Conservation (phyloP, 1,140 invertebrate species). For the Drosophila arawakana region DNA sequence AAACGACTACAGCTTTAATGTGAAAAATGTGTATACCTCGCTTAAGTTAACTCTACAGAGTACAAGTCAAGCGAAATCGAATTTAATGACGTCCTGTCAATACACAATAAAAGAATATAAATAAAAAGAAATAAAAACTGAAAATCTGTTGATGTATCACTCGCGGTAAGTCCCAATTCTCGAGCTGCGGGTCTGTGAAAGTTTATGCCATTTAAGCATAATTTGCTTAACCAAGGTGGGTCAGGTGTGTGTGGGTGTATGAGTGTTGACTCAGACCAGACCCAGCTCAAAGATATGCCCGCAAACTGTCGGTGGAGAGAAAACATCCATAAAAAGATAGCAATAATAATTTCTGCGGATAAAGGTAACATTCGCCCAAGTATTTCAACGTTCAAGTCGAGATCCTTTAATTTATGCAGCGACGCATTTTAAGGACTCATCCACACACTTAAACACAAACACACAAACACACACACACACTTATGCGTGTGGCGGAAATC, state of each 20-base stretch:
- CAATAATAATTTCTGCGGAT: conserved; percentile 61
- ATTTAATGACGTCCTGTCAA: conserved; percentile 61
- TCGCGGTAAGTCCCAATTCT: conserved; percentile 9
- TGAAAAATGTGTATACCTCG: background rate
- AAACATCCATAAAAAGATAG: conserved; percentile 63
- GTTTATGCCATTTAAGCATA: conserved; percentile 77
- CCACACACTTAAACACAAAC: conserved; percentile 35
- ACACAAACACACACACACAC: conserved; percentile 27
- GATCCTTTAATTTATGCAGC: conserved; percentile 76
- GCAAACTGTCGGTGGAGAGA: conserved; percentile 30
- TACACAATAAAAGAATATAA: background rate
- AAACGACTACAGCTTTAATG: background rate
- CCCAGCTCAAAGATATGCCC: conserved; percentile 34
- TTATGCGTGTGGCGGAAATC: conserved; percentile 64
- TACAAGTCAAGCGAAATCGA: conserved; percentile 42
- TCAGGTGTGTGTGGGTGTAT: background rate
- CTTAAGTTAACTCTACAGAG: background rate
- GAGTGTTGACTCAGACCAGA: background rate
- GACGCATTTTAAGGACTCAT: conserved; percentile 71
- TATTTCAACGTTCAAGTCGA: conserved; percentile 21
- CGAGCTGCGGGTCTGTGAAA: conserved; percentile 15
- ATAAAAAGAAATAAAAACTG: conserved; percentile 28
- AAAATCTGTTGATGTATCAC: conserved; percentile 73
- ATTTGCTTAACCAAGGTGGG: conserved; percentile 59
- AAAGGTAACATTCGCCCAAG: conserved; percentile 51